Base-by-base conservation (phyloP, 2,797 vertebrate genomes). In the Microctenopoma steveboyesi region DNA sequence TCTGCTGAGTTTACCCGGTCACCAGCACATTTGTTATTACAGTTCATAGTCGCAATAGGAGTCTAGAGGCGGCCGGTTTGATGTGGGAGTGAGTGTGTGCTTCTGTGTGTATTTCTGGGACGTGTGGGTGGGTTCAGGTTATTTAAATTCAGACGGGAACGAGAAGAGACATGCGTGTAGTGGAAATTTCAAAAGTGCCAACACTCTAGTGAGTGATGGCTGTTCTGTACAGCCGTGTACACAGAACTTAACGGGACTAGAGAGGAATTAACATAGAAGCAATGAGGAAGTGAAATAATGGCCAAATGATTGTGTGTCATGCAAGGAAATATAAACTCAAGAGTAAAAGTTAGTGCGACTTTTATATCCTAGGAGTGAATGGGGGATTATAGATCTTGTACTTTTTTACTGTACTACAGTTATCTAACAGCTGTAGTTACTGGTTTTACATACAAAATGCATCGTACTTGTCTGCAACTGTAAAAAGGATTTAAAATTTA, bases 1-100 rank as follows among this genome's bases (percentile, higher is more conserved):
- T 76, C 79, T 84, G 53, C 65, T 0, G 66, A 70, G 72, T 82
- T 88, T 27, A 83, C 63, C 50, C 56, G 64, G 61, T 83, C 76
- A 76, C 47, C 60, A 11, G 59, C 45, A 13, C 45, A 53, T 72
- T 68, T 78, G 64, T 78, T 81, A 80, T 87, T 82, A 53, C 54
- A 12, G 66, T 57, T 76, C 49, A 40, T 37, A 0, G 48, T 62
- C 51, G 37, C 63, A 64, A 74, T 74, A 81, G 83, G 77, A 65
- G 74, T 84, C 71, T 49, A 67, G 52, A 63, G 61, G 76, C 37
- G 54, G 57, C 73, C 9, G 49, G 76, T 83, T 81, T 81, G 81
- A 84, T 50, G 67, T 70, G 65, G 4, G 68, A 42, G 69, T 13
- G 67, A 16, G 56, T 53, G 45, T 57, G 22, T 52, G 49, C 66